Percentiles rank a stretch among this genome's conserved stretches.
phyloP scores from a whole-genome alignment of 2,113 vertebrate genomes.

The Sylvietta virens region DNA sequence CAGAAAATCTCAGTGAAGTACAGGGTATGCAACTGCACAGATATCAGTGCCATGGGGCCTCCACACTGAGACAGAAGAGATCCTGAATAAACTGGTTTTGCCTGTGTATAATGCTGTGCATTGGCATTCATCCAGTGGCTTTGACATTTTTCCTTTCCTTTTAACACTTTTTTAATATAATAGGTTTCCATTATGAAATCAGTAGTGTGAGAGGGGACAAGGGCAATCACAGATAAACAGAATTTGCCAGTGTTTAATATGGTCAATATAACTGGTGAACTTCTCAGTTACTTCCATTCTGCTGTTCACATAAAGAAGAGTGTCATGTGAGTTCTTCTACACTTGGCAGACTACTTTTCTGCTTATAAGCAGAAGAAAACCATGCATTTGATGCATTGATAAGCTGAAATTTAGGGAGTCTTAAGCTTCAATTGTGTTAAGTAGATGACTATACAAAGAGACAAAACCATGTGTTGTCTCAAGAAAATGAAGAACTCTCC shows the following conservation, averaged over 20 bases:
- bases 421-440: not conserved
- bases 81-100: not conserved
- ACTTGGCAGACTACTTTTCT: not conserved
- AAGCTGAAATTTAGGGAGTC: not conserved
- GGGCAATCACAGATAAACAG: not conserved
- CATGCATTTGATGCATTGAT: not conserved
- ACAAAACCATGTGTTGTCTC: not conserved
- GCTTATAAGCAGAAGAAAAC: not conserved
- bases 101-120: not conserved
- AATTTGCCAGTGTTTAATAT: not conserved
- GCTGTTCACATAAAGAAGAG: not conserved
- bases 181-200: not conserved
- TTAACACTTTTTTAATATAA: not conserved
- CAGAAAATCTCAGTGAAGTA: not conserved
- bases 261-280: not conserved
- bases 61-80: not conserved
- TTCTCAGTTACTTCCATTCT: not conserved
- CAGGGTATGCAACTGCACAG: not conserved
- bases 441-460: not conserved
- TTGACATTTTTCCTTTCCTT: not conserved
- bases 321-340: not conserved
- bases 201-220: not conserved
- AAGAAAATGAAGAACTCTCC: not conserved
- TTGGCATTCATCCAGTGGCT: not conserved
- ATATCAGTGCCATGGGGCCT: not conserved